Base-by-base conservation (phyloP, 2,888 invertebrate species). In the Tetrapedia diversipes region DNA sequence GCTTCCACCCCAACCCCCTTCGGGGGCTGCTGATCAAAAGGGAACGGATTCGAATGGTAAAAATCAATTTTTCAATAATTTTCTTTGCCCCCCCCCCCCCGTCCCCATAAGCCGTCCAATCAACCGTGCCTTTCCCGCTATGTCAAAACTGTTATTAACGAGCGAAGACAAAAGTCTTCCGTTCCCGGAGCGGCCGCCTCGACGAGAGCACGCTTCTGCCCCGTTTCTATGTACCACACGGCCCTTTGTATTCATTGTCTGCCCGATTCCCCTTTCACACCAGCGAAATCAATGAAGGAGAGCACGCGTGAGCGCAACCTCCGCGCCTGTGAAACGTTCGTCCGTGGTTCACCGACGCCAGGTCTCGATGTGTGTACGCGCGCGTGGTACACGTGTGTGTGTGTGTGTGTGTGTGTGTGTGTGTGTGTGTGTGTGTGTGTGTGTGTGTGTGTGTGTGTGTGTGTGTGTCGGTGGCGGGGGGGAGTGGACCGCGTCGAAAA, bases 111-210 rank as follows among this genome's bases (percentile, higher is more conserved):
- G 47, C 63, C 39, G 68, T 64, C 73, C 69, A 63, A 79, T 79
- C 79, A 79, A 57, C 69, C 81, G 57, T 68, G 66, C 59, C 68
- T 71, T 43, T 41, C 22, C 61, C 59, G 72, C 68, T 74, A 41
- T 65, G 76, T 70, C 69, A 61, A 79, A 78, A 76, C 69, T 64
- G 80, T 84, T 84, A 84, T 84, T 84, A 84, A 85, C 80, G 76
- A 84, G 74, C 69, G 77, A 82, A 84, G 83, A 80, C 83, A 82
- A 85, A 84, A 84, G 83, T 76, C 76, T 80, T 80, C 73, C 82
- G 59, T 71, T 78, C 65, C 34, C 68, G 71, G 69, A 57, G 45
- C 60, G n/a, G n/a, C n/a, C n/a, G 68, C 51, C 76, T 68, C 75
- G 68, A 57, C 67, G 47, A 65, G 71, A 49, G 56, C 67, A 47